Conservation (phyloP, 2,113 vertebrate genomes). For the Empidonax traillii region DNA sequence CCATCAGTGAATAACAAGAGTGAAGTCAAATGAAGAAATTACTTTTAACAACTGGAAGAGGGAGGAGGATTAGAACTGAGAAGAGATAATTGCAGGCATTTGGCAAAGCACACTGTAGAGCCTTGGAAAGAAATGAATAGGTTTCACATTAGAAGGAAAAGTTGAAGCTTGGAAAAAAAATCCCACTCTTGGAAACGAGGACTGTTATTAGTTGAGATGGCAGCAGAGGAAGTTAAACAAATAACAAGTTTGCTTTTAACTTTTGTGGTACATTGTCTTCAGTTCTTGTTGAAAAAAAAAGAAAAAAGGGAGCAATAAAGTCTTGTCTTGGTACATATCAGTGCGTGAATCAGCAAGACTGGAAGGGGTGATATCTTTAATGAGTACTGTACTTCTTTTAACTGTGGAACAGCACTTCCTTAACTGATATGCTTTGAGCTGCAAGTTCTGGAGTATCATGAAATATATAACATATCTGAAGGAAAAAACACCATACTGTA, state of each 20-base stretch:
- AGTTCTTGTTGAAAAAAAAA: not conserved
- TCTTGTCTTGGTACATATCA: not conserved
- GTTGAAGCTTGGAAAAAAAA: constrained; percentile 1
- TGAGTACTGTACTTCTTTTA: not conserved
- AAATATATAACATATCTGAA: not conserved
- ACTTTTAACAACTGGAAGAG: not conserved
- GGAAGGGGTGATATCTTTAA: not conserved
- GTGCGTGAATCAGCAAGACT: not conserved
- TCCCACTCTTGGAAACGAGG: not conserved
- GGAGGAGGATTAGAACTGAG: not conserved
- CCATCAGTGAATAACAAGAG: not conserved
- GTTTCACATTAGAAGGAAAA: constrained; percentile 34
- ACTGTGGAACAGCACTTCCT: not conserved
- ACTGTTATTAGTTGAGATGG: constrained; percentile 20
- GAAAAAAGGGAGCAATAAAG: not conserved
- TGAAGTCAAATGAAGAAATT: constrained; percentile 19
- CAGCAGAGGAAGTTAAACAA: constrained; percentile 27
- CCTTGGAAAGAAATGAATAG: constrained; percentile 51
- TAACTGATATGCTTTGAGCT: not conserved
- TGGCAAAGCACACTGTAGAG: constrained; percentile 4
- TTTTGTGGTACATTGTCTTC: not conserved
- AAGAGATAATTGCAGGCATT: constrained; percentile 51
- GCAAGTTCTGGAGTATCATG: not conserved
- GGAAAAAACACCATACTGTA: not conserved
- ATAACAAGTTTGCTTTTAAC: constrained; percentile 21